A percentile compares a stretch with the other conserved stretches of the same genome.
phyloP scores from a whole-genome alignment of 53 echinoderm and acorn worm genomes.

The Paracentrotus lividus region DNA sequence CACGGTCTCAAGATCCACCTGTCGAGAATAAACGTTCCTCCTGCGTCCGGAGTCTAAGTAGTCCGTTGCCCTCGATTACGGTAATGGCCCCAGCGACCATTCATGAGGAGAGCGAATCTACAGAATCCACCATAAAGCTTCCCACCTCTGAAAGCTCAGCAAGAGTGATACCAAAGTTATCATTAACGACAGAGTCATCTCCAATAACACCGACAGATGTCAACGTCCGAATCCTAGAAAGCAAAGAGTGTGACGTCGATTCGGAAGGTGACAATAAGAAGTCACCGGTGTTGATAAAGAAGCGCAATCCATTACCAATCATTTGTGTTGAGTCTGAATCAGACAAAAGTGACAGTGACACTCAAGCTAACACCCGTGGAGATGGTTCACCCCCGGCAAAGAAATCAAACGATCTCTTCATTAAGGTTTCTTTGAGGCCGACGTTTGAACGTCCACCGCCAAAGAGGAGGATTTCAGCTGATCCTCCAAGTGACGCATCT shows the following conservation, averaged over 20 bases:
- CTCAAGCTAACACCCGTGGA: background rate
- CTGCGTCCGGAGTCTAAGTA: background rate
- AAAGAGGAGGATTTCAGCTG: background rate
- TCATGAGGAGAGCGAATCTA: slow-evolving; percentile 60
- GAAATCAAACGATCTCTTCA: slow-evolving; percentile 23
- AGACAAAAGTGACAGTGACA: slow-evolving; percentile 64
- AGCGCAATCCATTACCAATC: slow-evolving; percentile 15
- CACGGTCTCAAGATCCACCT: background rate
- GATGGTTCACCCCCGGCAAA: background rate
- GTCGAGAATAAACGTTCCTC: background rate
- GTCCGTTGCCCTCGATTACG: slow-evolving; percentile 51
- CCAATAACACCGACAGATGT: slow-evolving; percentile 13
- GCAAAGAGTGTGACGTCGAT: background rate
- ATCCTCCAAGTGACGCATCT: background rate
- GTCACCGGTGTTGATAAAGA: background rate
- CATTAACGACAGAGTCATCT: slow-evolving; percentile 21
- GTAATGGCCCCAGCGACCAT: slow-evolving; percentile 72
- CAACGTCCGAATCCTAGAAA: slow-evolving; percentile 24
- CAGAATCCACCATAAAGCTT: slow-evolving; percentile 14
- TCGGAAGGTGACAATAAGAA: background rate
- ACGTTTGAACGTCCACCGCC: slow-evolving; percentile 37
- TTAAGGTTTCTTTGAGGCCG: slow-evolving; percentile 45
- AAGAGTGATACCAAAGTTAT: slow-evolving; percentile 13
- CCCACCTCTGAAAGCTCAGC: background rate
- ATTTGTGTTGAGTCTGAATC: slow-evolving; percentile 60